phyloP scores from a whole-genome alignment of 2,888 invertebrate species.

The Antheraea yamamai region DNA sequence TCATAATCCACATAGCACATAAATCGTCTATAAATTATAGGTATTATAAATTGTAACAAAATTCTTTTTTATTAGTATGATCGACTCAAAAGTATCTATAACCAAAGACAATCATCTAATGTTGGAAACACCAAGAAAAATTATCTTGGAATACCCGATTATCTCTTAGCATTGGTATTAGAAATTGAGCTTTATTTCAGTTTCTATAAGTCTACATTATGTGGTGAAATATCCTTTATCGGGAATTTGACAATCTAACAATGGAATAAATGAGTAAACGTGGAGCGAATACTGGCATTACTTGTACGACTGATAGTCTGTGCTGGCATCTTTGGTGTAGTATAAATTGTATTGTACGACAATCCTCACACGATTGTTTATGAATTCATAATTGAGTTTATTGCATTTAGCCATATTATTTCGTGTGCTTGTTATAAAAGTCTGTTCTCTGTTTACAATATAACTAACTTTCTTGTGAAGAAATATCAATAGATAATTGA shows the following conservation, averaged over 20 bases:
- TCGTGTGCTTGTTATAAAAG: background rate
- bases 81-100: too few relatives aligned
- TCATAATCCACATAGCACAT: too few relatives aligned
- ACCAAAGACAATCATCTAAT: constrained; percentile 4
- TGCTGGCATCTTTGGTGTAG: background rate
- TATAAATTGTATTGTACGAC: background rate
- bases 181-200: background rate
- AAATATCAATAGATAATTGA: background rate
- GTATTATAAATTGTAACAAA: too few relatives aligned
- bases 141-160: constrained; percentile 11
- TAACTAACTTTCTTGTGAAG: background rate
- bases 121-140: background rate
- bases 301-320: too few relatives aligned
- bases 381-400: background rate
- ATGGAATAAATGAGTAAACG: background rate
- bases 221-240: background rate
- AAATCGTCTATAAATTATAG: too few relatives aligned
- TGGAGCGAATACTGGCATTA: background rate
- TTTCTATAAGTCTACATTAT: background rate
- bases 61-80: too few relatives aligned
- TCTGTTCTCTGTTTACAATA: background rate
- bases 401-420: background rate
- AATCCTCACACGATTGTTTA: background rate
- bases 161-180: background rate
- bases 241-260: background rate